phyloP scores from a whole-genome alignment of 2,113 vertebrate species.

The Gambusia holbrooki region DNA sequence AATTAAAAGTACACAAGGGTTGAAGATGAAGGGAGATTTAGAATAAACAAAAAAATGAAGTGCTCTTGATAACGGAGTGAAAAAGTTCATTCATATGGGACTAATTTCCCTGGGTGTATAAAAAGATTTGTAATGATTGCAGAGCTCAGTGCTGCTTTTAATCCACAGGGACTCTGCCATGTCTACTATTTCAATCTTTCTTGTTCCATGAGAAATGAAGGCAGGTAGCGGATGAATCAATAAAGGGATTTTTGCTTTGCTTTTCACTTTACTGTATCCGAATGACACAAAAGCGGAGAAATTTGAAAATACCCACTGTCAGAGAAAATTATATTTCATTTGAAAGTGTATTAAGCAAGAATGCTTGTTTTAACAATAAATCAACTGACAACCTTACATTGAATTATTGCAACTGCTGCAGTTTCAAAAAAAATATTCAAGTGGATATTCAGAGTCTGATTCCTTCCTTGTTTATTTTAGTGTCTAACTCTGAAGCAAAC shows the following conservation, averaged over 20 bases:
- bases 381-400: neutral
- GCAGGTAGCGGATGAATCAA: slow-evolving; percentile 21
- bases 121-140: slow-evolving; percentile 62
- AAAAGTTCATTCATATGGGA: slow-evolving; percentile 36
- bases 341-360: neutral
- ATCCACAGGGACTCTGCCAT: slow-evolving; percentile 52
- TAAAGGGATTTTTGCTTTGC: slow-evolving; percentile 24
- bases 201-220: slow-evolving; percentile 38
- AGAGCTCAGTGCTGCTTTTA: slow-evolving; percentile 27
- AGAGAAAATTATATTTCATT: neutral
- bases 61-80: slow-evolving; percentile 18
- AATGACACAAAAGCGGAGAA: slow-evolving; percentile 16
- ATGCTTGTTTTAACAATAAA: neutral
- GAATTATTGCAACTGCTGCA: neutral
- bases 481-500: slow-evolving; percentile 15
- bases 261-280: slow-evolving; percentile 21
- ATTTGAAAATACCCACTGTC: slow-evolving; percentile 4
- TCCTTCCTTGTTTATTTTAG: slow-evolving; percentile 1
- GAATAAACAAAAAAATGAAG: slow-evolving; percentile 26
- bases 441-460: neutral
- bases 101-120: slow-evolving; percentile 30
- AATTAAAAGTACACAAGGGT: neutral
- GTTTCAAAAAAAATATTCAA: neutral
- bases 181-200: slow-evolving; percentile 41
- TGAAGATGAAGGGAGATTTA: slow-evolving; percentile 21